These are phyloP conservation scores for Spilarctia lutea DNA, from an alignment of 2,888 invertebrate species.

Conservation along the genomic window DNA sequence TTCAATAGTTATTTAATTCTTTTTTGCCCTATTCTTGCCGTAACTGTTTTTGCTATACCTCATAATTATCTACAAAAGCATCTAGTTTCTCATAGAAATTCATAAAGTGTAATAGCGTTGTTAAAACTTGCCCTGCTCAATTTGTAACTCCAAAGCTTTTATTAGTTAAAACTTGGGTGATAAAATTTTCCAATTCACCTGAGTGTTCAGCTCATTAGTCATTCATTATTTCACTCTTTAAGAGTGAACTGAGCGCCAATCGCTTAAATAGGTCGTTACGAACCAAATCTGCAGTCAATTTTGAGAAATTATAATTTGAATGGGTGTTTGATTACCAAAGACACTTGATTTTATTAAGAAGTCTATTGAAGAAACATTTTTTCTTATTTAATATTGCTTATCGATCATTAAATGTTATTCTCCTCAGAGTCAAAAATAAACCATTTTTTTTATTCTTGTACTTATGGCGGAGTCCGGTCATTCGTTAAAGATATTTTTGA, in stretches of 20 bases:
- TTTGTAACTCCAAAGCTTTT: neutral
- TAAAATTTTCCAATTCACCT: neutral
- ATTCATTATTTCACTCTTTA: neutral
- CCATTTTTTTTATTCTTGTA: neutral
- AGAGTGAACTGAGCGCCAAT: neutral
- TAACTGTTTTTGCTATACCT: neutral
- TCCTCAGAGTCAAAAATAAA: neutral
- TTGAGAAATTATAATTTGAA: neutral
- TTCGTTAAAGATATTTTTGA: too few species aligned
- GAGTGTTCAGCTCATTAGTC: neutral
- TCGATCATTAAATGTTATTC: neutral
- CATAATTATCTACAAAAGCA: neutral
- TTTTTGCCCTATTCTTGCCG: neutral
- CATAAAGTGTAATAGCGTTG: neutral
- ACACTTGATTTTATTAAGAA: neutral
- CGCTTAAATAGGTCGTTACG: neutral
- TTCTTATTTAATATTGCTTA: neutral
- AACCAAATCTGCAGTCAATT: neutral
- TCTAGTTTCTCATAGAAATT: neutral
- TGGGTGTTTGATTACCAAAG: neutral
- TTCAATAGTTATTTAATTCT: too few species aligned
- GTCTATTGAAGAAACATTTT: neutral
- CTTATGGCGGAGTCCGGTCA: too few species aligned
- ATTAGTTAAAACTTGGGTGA: neutral
- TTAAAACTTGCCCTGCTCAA: neutral